phyloP scores from a whole-genome alignment of 2,113 vertebrate genomes.

The Glaucidium brasilianum region DNA sequence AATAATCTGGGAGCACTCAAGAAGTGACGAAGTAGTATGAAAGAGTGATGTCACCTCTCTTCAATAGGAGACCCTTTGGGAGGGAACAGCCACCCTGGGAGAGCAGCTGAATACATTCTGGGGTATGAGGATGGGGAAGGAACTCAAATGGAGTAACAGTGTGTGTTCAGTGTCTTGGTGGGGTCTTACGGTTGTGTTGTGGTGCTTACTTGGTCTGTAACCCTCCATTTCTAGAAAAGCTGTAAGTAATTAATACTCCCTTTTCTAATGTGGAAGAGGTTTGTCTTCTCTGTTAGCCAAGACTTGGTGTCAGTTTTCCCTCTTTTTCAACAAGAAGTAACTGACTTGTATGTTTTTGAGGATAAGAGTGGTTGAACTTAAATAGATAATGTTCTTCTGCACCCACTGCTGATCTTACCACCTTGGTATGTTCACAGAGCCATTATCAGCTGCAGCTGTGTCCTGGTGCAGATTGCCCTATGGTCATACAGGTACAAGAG shows the following conservation, averaged over 20 bases:
- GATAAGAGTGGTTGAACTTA: background rate
- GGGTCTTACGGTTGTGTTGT: background rate
- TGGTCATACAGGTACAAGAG: constrained; percentile 98
- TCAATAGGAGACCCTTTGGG: background rate
- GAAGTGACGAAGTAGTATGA: background rate
- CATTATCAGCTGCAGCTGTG: constrained; percentile 98
- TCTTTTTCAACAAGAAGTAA: background rate
- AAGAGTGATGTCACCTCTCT: background rate
- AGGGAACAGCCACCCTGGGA: background rate
- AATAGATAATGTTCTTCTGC: background rate
- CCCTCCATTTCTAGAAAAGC: background rate
- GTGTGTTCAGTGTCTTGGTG: background rate
- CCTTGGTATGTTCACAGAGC: constrained; percentile 80
- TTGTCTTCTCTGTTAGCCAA: background rate
- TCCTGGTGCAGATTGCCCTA: constrained; percentile 97
- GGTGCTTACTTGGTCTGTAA: background rate
- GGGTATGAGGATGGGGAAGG: background rate
- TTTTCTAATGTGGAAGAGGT: background rate
- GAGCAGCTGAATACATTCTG: background rate
- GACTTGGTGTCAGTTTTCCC: background rate
- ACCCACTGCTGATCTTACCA: background rate
- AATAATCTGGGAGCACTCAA: background rate
- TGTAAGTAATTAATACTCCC: background rate
- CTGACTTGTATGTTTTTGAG: background rate
- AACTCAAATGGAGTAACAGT: background rate